Conservation (phyloP, 1,140 invertebrate genomes). For the Anoplolepis gracilipes region DNA sequence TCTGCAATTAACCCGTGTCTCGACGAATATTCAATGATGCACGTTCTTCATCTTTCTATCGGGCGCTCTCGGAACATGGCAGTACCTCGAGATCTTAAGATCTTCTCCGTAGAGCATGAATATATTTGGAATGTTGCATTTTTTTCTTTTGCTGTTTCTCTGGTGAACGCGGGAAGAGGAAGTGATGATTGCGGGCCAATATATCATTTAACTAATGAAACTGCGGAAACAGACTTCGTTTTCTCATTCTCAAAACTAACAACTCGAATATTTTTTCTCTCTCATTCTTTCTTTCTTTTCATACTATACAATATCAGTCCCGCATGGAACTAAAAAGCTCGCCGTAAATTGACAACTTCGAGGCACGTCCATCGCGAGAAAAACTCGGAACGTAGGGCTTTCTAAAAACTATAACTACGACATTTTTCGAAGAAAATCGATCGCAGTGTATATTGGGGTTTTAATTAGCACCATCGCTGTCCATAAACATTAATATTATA, state of each 20-base stretch:
- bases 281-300: constrained; percentile 12
- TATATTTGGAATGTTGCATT: constrained; percentile 80
- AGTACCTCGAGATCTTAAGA: constrained; percentile 65
- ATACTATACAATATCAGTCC: constrained; percentile 19
- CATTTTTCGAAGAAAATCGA: constrained; percentile 9
- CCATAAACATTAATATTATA: constrained; percentile 54
- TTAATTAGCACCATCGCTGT: constrained; percentile 72
- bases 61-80: constrained; percentile 63
- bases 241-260: constrained; percentile 11
- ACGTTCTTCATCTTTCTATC: constrained; percentile 31
- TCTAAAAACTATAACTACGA: constrained; percentile 17
- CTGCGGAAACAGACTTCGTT: constrained; percentile 10
- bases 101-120: constrained; percentile 72
- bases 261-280: constrained; percentile 40
- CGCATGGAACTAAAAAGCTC: constrained; percentile 48
- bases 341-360: constrained; percentile 41
- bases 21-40: constrained; percentile 15
- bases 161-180: constrained; percentile 63
- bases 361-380: constrained; percentile 51
- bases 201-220: constrained; percentile 55
- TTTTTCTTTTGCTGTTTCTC: constrained; percentile 72
- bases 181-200: constrained; percentile 61
- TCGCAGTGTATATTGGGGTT: constrained; percentile 54
- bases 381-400: constrained; percentile 17
- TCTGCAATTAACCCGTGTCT: constrained; percentile 14